Percentiles rank a stretch among this genome's conserved stretches.
Conservation (phyloP, 2,113 vertebrate genomes). For the Bombycilla garrulus region DNA sequence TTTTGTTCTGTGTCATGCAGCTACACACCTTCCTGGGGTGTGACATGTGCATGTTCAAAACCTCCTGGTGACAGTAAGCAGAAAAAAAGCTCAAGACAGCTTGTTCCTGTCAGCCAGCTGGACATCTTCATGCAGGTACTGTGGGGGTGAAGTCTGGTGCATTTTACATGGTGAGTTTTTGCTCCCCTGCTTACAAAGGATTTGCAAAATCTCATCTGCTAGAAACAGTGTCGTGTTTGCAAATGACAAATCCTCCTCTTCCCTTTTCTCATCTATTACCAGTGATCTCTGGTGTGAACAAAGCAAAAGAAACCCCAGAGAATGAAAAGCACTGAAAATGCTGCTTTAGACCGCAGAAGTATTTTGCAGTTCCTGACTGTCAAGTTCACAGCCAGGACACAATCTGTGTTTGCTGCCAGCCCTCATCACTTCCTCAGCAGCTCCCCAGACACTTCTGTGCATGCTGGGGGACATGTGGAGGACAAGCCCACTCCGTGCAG, state of each 20-base stretch:
- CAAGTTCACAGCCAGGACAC: conserved; percentile 8
- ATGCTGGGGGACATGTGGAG: rapidly evolving
- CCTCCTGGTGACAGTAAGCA: neutral
- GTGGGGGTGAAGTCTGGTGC: neutral
- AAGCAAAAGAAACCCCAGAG: conserved; percentile 9
- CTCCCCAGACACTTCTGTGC: neutral
- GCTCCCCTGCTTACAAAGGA: neutral
- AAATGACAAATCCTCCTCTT: neutral
- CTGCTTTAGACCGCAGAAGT: neutral
- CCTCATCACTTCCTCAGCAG: neutral
- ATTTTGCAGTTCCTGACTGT: neutral
- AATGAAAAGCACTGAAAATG: neutral
- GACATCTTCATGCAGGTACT: neutral
- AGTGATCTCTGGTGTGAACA: neutral
- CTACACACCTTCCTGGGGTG: neutral
- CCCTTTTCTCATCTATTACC: neutral
- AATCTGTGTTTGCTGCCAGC: neutral
- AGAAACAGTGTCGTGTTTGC: neutral
- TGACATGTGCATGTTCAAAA: neutral
- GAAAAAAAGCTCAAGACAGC: neutral
- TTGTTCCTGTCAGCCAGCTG: neutral
- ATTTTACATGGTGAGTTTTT: neutral
- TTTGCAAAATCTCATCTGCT: neutral
- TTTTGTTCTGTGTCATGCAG: neutral
- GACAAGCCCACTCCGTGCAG: rapidly evolving